These are phyloP conservation scores for Gastrophryne carolinensis DNA, from an alignment of 2,797 vertebrate genomes.

Conservation along the genomic window DNA sequence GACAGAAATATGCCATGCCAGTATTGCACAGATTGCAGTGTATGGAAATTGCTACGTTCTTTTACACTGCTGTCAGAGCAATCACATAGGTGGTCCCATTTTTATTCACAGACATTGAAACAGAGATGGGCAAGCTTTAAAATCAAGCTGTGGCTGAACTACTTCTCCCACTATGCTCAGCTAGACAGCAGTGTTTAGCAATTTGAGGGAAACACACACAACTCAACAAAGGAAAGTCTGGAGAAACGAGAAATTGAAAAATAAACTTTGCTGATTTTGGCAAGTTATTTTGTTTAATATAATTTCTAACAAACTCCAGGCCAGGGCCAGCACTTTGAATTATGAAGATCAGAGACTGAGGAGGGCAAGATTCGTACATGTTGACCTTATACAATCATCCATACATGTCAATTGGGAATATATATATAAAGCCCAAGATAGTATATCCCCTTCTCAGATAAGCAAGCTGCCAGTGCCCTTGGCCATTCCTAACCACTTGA, in stretches of 20 bases:
- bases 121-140: neutral
- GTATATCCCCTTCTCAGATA: no score
- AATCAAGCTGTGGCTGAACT: constrained; percentile 22
- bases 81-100: constrained; percentile 4
- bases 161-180: neutral
- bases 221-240: neutral
- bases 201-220: neutral
- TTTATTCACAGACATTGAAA: neutral
- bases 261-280: neutral
- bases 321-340: neutral
- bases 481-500: no score
- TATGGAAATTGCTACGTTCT: neutral
- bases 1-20: neutral
- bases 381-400: no score
- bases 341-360: neutral
- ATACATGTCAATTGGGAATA: no score
- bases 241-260: neutral
- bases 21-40: neutral
- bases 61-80: neutral
- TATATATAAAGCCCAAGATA: no score
- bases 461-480: no score
- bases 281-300: neutral
- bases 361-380: neutral
- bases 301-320: neutral
- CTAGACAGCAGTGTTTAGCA: neutral